These are phyloP conservation scores for Pollimyrus isidori DNA, from an alignment of 2,113 vertebrate genomes.

Conservation along the genomic window DNA sequence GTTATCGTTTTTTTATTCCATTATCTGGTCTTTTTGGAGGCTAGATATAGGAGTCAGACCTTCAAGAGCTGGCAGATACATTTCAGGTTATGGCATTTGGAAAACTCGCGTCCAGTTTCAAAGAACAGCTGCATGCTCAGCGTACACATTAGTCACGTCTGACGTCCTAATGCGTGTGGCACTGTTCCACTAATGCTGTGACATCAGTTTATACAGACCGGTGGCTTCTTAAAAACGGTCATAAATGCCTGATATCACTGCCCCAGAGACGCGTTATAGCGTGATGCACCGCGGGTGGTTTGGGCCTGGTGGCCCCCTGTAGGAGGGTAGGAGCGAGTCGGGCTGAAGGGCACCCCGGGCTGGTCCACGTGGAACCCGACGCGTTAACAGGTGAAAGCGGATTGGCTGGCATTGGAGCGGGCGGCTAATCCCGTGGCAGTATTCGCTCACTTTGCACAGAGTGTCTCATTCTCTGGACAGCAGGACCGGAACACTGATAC, in stretches of 20 bases:
- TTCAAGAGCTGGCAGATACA: background rate
- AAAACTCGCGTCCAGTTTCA: background rate
- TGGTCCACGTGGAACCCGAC: background rate
- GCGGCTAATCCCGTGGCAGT: conserved; percentile 17
- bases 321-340: background rate
- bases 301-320: background rate
- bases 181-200: background rate
- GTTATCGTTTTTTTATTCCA: background rate
- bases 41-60: background rate
- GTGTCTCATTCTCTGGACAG: conserved; percentile 30
- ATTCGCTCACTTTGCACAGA: conserved; percentile 22
- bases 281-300: background rate
- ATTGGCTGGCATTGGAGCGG: conserved; percentile 37
- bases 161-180: background rate
- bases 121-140: background rate
- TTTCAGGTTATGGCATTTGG: background rate
- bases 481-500: conserved; percentile 39
- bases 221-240: background rate
- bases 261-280: background rate
- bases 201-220: background rate
- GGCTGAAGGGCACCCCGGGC: conserved; percentile 38
- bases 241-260: background rate
- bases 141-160: background rate
- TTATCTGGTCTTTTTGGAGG: background rate
- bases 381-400: background rate